A percentile compares a stretch with the other conserved stretches of the same genome.
These are phyloP conservation scores for Trigoniulus corallinus DNA, from an alignment of 1,140 invertebrate species.

Conservation along the genomic window DNA sequence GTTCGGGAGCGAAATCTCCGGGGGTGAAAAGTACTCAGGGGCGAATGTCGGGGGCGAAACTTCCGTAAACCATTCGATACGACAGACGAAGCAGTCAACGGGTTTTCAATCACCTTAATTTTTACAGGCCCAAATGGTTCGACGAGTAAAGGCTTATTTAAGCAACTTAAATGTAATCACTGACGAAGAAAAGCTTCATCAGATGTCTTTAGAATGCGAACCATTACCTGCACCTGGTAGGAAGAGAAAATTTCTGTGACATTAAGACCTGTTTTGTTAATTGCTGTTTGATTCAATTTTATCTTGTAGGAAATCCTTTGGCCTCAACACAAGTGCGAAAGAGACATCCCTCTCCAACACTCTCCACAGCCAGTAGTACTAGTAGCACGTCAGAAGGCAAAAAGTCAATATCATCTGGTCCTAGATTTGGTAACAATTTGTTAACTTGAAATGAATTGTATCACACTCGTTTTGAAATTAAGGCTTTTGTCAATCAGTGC, in stretches of 20 bases:
- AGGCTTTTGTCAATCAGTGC: too few species aligned
- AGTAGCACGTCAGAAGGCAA: slow-evolving; percentile 34
- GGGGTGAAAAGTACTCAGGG: too few species aligned
- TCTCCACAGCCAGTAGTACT: slow-evolving; percentile 73
- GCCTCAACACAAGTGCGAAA: slow-evolving; percentile 27
- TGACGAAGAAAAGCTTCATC: slow-evolving; percentile 77
- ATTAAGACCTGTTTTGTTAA: too few species aligned
- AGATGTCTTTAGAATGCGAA: slow-evolving; percentile 80
- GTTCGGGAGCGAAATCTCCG: too few species aligned
- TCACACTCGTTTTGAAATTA: too few species aligned
- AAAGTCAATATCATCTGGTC: slow-evolving; percentile 20
- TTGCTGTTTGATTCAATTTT: too few species aligned
- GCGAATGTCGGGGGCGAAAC: too few species aligned
- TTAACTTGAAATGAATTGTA: slow-evolving; percentile 10
- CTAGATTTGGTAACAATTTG: slow-evolving; percentile 55
- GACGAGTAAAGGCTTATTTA: slow-evolving; percentile 87
- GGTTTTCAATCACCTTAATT: too few species aligned
- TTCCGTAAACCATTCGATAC: too few species aligned
- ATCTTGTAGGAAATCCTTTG: neutral
- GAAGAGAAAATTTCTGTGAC: too few species aligned
- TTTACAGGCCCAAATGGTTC: slow-evolving; percentile 78
- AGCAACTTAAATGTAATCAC: slow-evolving; percentile 78
- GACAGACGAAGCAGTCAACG: slow-evolving; percentile 14
- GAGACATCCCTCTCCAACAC: slow-evolving; percentile 65
- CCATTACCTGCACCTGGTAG: slow-evolving; percentile 34